phyloP scores from a whole-genome alignment of 2,888 invertebrate genomes.

The Macrosoma leucophasiata region DNA sequence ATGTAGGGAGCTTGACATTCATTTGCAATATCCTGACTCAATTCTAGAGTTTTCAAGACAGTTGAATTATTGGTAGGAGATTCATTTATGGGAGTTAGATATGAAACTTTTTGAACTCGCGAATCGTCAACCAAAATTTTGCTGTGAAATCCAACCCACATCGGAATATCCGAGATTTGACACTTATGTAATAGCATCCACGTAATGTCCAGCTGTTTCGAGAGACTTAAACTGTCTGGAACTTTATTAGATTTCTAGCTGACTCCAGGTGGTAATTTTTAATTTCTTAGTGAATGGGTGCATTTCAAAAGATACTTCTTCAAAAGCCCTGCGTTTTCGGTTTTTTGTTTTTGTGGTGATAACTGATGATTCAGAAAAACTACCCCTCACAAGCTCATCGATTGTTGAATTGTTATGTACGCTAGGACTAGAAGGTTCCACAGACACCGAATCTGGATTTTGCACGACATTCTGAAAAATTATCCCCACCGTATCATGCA shows the following conservation, averaged over 20 bases:
- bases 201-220: slow-evolving; percentile 17
- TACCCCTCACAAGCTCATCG: slow-evolving; percentile 12
- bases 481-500: slow-evolving; percentile 72
- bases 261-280: slow-evolving; percentile 24
- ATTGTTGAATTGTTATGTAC: slow-evolving; percentile 14
- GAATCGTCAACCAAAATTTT: slow-evolving; percentile 27
- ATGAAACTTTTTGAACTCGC: slow-evolving; percentile 30
- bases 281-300: slow-evolving; percentile 25
- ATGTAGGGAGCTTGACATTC: slow-evolving; percentile 28
- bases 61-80: slow-evolving; percentile 32
- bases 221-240: slow-evolving; percentile 21
- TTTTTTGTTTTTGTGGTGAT: slow-evolving; percentile 18
- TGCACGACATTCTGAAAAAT: slow-evolving; percentile 15
- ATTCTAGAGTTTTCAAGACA: slow-evolving; percentile 27
- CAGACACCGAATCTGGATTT: slow-evolving; percentile 11
- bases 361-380: slow-evolving; percentile 16
- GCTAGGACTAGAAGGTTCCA: slow-evolving; percentile 16
- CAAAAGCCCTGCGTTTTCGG: slow-evolving; percentile 28
- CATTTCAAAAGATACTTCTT: slow-evolving; percentile 20
- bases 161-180: slow-evolving; percentile 22
- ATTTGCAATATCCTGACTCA: slow-evolving; percentile 27
- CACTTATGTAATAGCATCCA: slow-evolving; percentile 22
- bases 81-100: slow-evolving; percentile 34
- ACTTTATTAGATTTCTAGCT: slow-evolving; percentile 21
- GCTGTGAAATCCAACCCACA: slow-evolving; percentile 35